Evolutionary conservation across 1,140 invertebrate genomes (phyloP), one percentile per base, ranked within the genome.

Genomic region (Brachionus angularis): DNA sequence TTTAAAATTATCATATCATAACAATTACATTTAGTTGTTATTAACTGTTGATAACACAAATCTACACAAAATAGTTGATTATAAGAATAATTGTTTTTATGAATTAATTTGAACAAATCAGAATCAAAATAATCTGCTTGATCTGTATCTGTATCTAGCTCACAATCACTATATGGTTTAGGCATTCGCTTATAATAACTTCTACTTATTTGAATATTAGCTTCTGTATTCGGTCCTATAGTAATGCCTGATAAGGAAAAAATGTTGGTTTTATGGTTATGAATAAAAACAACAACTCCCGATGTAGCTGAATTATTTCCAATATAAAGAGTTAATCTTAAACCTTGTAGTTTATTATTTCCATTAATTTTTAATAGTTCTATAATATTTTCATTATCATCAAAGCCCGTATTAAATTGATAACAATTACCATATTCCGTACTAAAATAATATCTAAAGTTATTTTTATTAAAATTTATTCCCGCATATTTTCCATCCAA

Each of bases 361-460:
- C 46, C 27, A 8, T 18, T 31, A 4, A 44, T 33, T 12, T 16
- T 27, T 23, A 46, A n/a, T 10, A 64, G 5, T 14, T 64, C 10
- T 1, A 12, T 33, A 7, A 36, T 31, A 58, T 8, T 33, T 2
- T 39, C 31, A 29, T 58, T 58, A 8, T 1, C 8, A 7, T 12
- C 36, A 16, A n/a, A 5, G 2, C 29, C 39, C 10, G 39, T 18
- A 8, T 64, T 64, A 14, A 46, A 44, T 33, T n/a, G 16, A 25
- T 64, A 64, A 25, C 61, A 64, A 14, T 64, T 64, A 5, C 61
- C 61, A 27, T 64, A 44, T 16, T 18, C 12, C 8, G 27, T 23
- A 46, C 46, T 10, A 18, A 12, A 39, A 46, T 29, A 49, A 16
- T 18, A 46, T 5, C 2, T 46, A 49, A 44, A 64, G 7, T 31